Conservation (phyloP, 2,888 invertebrate genomes). For the Papilio elwesi region DNA sequence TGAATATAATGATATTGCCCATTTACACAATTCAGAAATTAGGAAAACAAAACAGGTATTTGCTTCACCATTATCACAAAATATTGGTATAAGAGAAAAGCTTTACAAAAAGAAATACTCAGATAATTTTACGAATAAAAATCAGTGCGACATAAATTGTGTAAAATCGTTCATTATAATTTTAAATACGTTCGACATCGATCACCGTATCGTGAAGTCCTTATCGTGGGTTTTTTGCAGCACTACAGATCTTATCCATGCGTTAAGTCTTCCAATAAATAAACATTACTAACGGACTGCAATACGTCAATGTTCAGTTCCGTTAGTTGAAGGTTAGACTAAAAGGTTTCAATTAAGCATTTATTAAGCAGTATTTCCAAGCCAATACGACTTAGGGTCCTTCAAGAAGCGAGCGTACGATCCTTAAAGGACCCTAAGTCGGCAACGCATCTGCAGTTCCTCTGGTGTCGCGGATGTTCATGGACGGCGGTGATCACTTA, state of each 20-base stretch:
- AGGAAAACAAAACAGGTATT: too few species aligned
- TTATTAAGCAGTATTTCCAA: too few species aligned
- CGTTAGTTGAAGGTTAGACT: not conserved
- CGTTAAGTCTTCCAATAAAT: not conserved
- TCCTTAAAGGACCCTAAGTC: too few species aligned
- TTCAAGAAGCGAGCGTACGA: too few species aligned
- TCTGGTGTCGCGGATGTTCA: too few species aligned
- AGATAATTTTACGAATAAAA: not conserved
- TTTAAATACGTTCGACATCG: not conserved
- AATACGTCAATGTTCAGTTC: not conserved
- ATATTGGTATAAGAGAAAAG: not conserved
- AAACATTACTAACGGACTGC: not conserved
- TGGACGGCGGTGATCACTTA: too few species aligned
- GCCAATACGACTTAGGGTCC: too few species aligned
- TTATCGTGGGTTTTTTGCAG: constrained; percentile 14
- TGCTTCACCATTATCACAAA: not conserved
- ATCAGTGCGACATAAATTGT: not conserved
- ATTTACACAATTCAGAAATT: too few species aligned
- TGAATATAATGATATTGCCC: too few species aligned
- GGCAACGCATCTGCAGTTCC: too few species aligned
- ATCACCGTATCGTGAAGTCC: not conserved
- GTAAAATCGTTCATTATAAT: not conserved
- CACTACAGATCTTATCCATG: constrained; percentile 3
- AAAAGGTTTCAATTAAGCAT: not conserved
- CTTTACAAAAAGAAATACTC: not conserved